Percentiles rank a stretch among this genome's conserved stretches.
Evolutionary conservation across 1,140 invertebrate species (phyloP).

Genomic region (Saccostrea glomerata): DNA sequence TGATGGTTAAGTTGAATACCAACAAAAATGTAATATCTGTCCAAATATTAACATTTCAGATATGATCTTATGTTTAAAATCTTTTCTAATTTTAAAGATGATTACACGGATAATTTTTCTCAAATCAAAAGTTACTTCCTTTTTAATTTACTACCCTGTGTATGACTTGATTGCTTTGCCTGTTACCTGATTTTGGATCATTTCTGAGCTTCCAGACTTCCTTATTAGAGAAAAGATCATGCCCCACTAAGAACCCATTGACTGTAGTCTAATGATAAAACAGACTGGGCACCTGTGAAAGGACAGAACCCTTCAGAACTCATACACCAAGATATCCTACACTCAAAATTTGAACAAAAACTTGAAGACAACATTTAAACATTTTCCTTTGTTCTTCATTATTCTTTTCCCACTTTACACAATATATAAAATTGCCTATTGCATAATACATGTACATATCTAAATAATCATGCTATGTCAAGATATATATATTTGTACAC

Average conservation of each 20-base stretch:
- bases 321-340: neutral
- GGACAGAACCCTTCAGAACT: neutral
- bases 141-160: neutral
- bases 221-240: conserved; percentile 90
- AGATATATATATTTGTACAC: neutral
- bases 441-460: too few relatives aligned
- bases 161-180: too few relatives aligned
- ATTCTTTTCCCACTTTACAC: too few relatives aligned
- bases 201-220: conserved; percentile 92
- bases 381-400: neutral
- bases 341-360: too few relatives aligned
- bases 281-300: conserved; percentile 84
- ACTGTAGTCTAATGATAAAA: conserved; percentile 92
- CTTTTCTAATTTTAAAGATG: neutral
- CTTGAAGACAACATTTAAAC: too few relatives aligned
- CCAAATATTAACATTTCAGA: neutral
- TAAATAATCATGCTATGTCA: neutral
- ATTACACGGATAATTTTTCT: neutral
- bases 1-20: too few relatives aligned
- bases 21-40: neutral
- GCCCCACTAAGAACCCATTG: conserved; percentile 88
- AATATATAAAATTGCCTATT: too few relatives aligned
- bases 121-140: neutral
- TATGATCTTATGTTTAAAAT: neutral
- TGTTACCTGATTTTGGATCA: conserved; percentile 86